A percentile compares a stretch with the other conserved stretches of the same genome.
Conservation (phyloP, 2,113 vertebrate species). For the Peromyscus maniculatus region DNA sequence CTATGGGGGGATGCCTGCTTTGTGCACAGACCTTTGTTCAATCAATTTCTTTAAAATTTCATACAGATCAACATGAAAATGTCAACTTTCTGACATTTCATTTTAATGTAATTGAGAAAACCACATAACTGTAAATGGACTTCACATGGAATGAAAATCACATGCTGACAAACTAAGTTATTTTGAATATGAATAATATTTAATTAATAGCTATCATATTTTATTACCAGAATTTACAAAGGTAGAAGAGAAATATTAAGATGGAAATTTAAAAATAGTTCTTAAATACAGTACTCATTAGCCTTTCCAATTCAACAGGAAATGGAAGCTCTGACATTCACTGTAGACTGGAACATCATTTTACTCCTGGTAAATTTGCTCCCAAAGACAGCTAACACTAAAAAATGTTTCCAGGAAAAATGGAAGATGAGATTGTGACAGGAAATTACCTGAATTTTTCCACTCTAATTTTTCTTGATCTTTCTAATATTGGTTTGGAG, state of each 20-base stretch:
- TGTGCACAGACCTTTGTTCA: conserved; percentile 78
- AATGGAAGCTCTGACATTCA: not conserved
- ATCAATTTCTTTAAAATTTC: conserved; percentile 79
- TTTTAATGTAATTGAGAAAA: conserved; percentile 81
- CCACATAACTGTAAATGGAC: conserved; percentile 73
- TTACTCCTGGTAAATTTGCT: not conserved
- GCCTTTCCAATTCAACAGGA: not conserved
- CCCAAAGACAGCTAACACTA: not conserved
- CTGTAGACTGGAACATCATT: not conserved
- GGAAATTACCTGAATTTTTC: not conserved
- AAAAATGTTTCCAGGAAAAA: conserved; percentile 17
- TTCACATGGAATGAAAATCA: conserved; percentile 65
- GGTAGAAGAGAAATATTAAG: not conserved
- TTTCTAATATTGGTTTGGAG: conserved; percentile 48
- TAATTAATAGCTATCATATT: conserved; percentile 58
- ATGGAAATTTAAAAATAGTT: conserved; percentile 49
- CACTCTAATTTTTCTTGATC: not conserved
- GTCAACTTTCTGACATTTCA: conserved; percentile 78
- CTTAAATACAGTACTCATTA: conserved; percentile 28
- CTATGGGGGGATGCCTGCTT: conserved; percentile 68
- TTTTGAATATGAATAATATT: conserved; percentile 75
- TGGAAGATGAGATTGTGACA: not conserved
- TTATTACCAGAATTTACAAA: conserved; percentile 63
- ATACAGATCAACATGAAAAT: conserved; percentile 72
- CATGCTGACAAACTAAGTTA: conserved; percentile 71